Percentiles rank a stretch among this genome's conserved stretches.
These are phyloP conservation scores for Sebastes variabilis DNA, from an alignment of 2,797 vertebrate genomes.

Conservation along the genomic window DNA sequence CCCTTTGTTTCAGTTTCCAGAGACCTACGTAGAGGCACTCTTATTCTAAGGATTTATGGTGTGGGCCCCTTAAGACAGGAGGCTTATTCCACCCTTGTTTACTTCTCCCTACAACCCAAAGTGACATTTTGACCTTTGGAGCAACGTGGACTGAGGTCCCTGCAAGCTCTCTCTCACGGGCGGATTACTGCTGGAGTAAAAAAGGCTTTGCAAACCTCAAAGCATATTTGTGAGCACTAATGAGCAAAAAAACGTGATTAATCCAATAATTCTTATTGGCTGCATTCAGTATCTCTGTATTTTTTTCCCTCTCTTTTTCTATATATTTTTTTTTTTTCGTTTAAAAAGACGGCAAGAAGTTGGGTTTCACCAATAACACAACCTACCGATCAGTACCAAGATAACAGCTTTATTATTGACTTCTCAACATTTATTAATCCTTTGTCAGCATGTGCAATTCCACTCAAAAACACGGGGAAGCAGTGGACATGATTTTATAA, in stretches of 20 bases:
- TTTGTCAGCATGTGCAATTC: background rate
- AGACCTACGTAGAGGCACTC: conserved; percentile 50
- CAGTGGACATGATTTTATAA: background rate
- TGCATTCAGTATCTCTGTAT: background rate
- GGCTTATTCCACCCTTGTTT: conserved; percentile 72
- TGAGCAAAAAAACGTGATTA: conserved; percentile 64
- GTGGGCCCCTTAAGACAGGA: conserved; percentile 58
- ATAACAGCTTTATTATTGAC: background rate
- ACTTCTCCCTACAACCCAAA: conserved; percentile 62
- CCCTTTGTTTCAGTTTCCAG: conserved; percentile 41
- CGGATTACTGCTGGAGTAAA: conserved; percentile 67
- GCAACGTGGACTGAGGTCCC: conserved; percentile 59
- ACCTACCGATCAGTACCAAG: background rate
- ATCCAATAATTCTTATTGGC: conserved; percentile 57
- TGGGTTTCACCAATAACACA: background rate
- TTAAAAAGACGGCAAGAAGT: background rate
- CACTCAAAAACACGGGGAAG: background rate
- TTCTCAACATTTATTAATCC: background rate
- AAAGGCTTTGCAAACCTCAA: conserved; percentile 76
- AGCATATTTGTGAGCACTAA: conserved; percentile 75
- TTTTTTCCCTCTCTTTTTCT: background rate
- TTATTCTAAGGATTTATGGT: conserved; percentile 69
- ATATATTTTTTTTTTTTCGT: background rate
- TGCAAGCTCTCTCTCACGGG: conserved; percentile 64
- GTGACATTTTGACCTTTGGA: conserved; percentile 77